Base-by-base conservation (phyloP, 2,797 vertebrate species). In the Dendrocincla tyrannina region DNA sequence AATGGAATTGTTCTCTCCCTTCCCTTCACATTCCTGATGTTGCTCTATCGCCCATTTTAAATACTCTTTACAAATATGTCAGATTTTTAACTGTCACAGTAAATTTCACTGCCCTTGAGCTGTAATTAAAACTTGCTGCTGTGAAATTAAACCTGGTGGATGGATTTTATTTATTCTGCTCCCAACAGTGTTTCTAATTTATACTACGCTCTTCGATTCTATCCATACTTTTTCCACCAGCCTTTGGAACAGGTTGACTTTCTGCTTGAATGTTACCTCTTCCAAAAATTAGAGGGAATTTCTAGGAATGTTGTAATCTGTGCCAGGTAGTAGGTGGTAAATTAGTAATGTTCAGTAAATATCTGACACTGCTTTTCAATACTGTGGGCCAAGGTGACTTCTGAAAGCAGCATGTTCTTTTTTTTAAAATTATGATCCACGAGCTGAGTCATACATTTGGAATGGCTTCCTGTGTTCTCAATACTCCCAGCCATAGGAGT, bases 171-270 rank as follows among this genome's bases (percentile, higher is more conserved):
- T 56, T 76, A 5, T 73, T 77, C 44, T 64, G 30, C 41, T 59
- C 28, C 32, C 7, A 22, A 5, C 17, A 11, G 10, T 18, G n/a
- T 80, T 80, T 64, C 33, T 37, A 27, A 27, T 60, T 9, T 19
- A 14, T 18, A 33, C 11, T 3, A 28, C 9, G 2, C 12, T 28
- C 6, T 44, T 47, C 37, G 28, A 0, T 70, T 63, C 35, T 68
- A 13, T 37, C 23, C 3, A 0, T 17, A 13, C 30, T 33, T 74
- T 64, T 53, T 53, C 49, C 33, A 6, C 39, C 33, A 41, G 28
- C 63, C 47, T 17, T 56, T 0, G 2, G 79, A 58, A 13, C 47
- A 37, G 41, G 33, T 55, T 72, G 70, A 14, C 28, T 70, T 55
- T 44, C 49, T 24, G 12, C 56, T 56, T 22, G 49, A 27, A 25